A percentile compares a stretch with the other conserved stretches of the same genome.
Conservation (phyloP, 2,113 vertebrate species). For the Monopterus albus region DNA sequence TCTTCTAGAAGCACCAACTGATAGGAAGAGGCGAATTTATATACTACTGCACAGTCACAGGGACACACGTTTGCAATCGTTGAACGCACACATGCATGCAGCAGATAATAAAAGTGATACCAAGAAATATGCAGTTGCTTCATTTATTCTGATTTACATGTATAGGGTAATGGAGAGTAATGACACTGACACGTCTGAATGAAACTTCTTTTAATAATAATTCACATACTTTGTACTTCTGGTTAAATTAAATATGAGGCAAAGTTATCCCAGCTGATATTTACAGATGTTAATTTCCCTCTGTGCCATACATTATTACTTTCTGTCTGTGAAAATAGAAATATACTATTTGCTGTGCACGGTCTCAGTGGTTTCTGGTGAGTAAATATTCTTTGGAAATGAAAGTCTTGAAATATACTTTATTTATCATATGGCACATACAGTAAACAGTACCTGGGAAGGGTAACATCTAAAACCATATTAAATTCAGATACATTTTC, state of each 20-base stretch:
- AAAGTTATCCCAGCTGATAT: conserved; percentile 45
- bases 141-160: background rate
- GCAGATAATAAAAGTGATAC: background rate
- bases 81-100: background rate
- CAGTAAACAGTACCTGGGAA: conserved; percentile 3
- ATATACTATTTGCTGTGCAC: conserved; percentile 20
- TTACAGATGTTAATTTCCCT: conserved; percentile 61
- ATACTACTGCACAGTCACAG: background rate
- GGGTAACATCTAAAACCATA: background rate
- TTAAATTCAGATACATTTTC: background rate
- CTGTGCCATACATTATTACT: conserved; percentile 62
- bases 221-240: conserved; percentile 6
- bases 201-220: conserved; percentile 23
- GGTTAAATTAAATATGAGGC: conserved; percentile 39
- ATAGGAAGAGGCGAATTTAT: background rate
- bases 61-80: background rate
- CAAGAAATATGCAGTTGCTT: background rate
- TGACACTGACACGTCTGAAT: conserved; percentile 6
- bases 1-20: conserved; percentile 2
- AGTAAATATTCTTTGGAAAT: conserved; percentile 58
- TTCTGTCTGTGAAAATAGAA: conserved; percentile 47
- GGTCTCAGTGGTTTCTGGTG: conserved; percentile 28
- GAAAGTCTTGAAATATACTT: conserved; percentile 51
- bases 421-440: conserved; percentile 6
- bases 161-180: background rate